Conservation (phyloP, 1,140 invertebrate species). For the Ectropis grisescens region DNA sequence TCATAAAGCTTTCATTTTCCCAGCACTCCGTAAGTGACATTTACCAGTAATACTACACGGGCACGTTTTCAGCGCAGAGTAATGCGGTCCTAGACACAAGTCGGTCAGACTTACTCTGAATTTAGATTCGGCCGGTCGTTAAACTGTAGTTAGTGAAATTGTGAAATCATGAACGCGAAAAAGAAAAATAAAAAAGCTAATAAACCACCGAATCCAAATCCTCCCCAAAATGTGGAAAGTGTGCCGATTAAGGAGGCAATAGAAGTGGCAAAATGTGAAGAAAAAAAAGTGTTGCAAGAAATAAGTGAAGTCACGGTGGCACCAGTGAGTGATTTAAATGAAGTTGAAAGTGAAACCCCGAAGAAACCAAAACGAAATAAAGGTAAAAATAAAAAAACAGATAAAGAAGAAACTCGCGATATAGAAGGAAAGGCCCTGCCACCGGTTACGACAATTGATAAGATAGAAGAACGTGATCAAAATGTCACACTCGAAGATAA, state of each 20-base stretch:
- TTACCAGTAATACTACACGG: slow-evolving; percentile 34
- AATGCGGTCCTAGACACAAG: slow-evolving; percentile 35
- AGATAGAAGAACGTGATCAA: too few species aligned
- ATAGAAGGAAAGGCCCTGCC: slow-evolving; percentile 4
- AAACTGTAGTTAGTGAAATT: slow-evolving; percentile 12
- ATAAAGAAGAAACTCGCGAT: slow-evolving; percentile 15
- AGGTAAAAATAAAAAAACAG: slow-evolving; percentile 47
- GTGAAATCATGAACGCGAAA: slow-evolving; percentile 42
- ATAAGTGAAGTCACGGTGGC: slow-evolving; percentile 17
- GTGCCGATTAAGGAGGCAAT: too few species aligned
- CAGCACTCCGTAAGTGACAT: slow-evolving; percentile 32
- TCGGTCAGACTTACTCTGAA: slow-evolving; percentile 36
- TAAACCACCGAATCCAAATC: slow-evolving; percentile 22
- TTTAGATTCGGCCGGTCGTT: slow-evolving; percentile 20
- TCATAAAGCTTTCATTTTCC: too few species aligned
- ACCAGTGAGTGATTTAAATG: slow-evolving; percentile 9
- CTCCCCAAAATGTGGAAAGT: slow-evolving; percentile 12
- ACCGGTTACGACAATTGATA: too few species aligned
- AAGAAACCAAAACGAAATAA: slow-evolving; percentile 56
- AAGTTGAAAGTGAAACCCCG: slow-evolving; percentile 20
- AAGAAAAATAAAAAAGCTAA: slow-evolving; percentile 44
- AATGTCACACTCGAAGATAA: too few species aligned
- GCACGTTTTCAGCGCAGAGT: slow-evolving; percentile 45
- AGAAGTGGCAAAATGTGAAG: slow-evolving; percentile 5
- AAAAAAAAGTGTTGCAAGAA: slow-evolving; percentile 7